Evolutionary conservation across 2,113 vertebrate genomes (phyloP).

Genomic region (Gadus macrocephalus): DNA sequence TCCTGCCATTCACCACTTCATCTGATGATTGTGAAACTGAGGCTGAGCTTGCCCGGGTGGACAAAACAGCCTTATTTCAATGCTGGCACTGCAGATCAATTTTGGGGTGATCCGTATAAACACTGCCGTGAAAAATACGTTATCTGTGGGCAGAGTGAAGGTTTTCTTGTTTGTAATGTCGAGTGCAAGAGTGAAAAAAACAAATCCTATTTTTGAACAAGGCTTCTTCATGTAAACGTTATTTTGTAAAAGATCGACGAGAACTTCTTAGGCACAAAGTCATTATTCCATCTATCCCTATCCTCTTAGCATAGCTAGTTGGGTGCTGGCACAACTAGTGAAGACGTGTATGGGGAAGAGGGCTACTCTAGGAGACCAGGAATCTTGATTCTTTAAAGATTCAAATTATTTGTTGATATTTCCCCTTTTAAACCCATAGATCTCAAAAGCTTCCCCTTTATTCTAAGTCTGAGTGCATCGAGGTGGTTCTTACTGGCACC

Average conservation of each 20-base stretch:
- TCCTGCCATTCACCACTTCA: no score
- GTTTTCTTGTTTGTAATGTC: constrained; percentile 20
- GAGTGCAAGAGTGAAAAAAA: constrained; percentile 16
- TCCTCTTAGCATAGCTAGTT: constrained; percentile 39
- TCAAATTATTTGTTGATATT: not conserved
- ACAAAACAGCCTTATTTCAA: no score
- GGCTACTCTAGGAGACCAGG: constrained; percentile 29
- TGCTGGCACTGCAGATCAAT: no score
- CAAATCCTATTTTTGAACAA: constrained; percentile 28
- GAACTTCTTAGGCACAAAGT: constrained; percentile 64
- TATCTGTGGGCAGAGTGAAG: no score
- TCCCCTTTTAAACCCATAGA: not conserved
- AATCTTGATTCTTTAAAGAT: not conserved
- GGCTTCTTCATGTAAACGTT: constrained; percentile 66
- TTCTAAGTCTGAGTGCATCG: no score
- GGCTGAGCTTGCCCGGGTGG: no score
- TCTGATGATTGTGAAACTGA: no score
- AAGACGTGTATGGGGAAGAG: constrained; percentile 44
- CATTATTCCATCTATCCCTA: constrained; percentile 22
- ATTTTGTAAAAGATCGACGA: constrained; percentile 52
- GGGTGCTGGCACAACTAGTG: constrained; percentile 42
- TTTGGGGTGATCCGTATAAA: not conserved
- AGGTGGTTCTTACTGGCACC: no score
- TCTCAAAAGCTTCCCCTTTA: not conserved
- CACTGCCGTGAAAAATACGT: not conserved